Evolutionary conservation across 2,888 invertebrate genomes (phyloP), one percentile per base, ranked within the genome.

Genomic region (Eucriotettix oculatus): DNA sequence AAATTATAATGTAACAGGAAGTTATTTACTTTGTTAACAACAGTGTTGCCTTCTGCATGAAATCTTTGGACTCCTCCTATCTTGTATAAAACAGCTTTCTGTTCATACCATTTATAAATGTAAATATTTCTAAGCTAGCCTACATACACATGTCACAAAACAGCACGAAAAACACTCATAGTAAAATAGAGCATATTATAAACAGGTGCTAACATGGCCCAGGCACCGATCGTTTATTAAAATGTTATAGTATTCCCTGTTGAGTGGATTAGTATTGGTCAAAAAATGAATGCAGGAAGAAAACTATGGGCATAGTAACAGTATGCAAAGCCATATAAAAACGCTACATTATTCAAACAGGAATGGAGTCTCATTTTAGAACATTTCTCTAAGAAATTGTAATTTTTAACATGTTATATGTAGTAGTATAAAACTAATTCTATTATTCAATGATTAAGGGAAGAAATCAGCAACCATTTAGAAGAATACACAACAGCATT

Each of bases 171-270:
- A 64, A 64, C 64, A 62, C 64, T 61, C 63, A 64, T 66, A 66
- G 63, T 66, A 66, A 66, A 66, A 66, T 65, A 65, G 64, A 65
- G 64, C 64, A 61, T 64, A 64, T 63, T 63, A 65, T 63, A 60
- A 64, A 64, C 62, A 64, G 61, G 64, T 65, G 65, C 64, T 61
- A 65, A 63, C 65, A 64, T 64, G 64, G 63, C 63, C 63, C 61
- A 64, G 65, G 65, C 65, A 65, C 65, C 65, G 62, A 54, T 44
- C 54, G 55, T 43, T 57, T 17, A 14, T 17, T 54, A 17, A 54
- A 42, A 58, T 58, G 58, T 59, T 59, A 29, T 29, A 29, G 61
- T 59, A 59, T 63, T 63, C 63, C 64, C 64, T 64, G 62, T 63
- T 61, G 59, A 58, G 55, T 59, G 56, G 61, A 58, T 62, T 60